Evolutionary conservation across 1,140 invertebrate species (phyloP), one percentile per base, ranked within the genome.

Genomic region (Pseudomyrmex sp.): DNA sequence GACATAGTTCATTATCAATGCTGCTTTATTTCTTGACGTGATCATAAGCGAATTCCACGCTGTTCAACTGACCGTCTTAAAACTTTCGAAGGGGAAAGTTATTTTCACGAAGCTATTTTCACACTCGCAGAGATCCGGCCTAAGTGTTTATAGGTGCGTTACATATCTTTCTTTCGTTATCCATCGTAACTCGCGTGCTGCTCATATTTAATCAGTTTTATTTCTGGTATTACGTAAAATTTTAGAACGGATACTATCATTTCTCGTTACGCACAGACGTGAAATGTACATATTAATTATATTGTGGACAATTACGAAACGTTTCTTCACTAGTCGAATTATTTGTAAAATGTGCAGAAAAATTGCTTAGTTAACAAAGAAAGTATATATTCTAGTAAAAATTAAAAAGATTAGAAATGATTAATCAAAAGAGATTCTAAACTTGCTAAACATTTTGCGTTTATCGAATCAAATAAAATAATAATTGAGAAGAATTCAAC

Each of bases 51-150:
- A 85, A 86, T 83, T 89, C 74, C 54, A 84, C 52, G 82, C 84
- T 84, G 77, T 82, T 90, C 87, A 87, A 87, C 88, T 88, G 87
- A 86, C 85, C 84, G 68, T 85, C 62, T 85, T 85, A 84, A 62
- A 86, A 84, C 85, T 89, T 89, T 88, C 87, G 82, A 86, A 76
- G 84, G 87, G 84, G 88, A 86, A 88, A 89, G 88, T 89, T 86
- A 83, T 89, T 89, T 89, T 86, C 88, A 84, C 82, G 76, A 35
- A 48, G 18, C 76, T 65, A 75, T 89, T 86, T 88, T 89, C 87
- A 85, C 84, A 63, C 80, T 84, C 52, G 18, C 79, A 74, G 69
- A 74, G 74, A 50, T 88, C 56, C 52, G 69, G 62, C 8, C 63
- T 63, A 70, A 58, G 13, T 52, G 66, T 72, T 88, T 82, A 72